phyloP scores from a whole-genome alignment of 2,888 invertebrate species.

The Drosophila helvetica region DNA sequence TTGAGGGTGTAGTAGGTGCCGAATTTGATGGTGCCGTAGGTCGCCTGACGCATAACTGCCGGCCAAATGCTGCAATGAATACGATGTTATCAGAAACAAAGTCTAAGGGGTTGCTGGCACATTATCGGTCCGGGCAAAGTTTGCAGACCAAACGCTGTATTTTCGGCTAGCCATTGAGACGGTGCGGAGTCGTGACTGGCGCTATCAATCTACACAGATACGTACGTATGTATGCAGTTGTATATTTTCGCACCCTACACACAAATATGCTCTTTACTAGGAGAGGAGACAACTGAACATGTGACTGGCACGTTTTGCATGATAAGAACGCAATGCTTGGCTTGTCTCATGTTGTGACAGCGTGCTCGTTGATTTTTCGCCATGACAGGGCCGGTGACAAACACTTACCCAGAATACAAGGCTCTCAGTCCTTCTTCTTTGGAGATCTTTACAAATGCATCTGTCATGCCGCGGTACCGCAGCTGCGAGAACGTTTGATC shows the following conservation, averaged over 20 bases:
- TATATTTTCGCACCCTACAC: background rate
- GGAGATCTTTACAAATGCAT: slow-evolving; percentile 94
- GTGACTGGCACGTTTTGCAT: slow-evolving; percentile 44
- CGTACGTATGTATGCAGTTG: background rate
- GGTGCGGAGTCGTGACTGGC: background rate
- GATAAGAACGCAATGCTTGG: slow-evolving; percentile 19
- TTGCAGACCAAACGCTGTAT: slow-evolving; percentile 39
- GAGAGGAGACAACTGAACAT: slow-evolving; percentile 23
- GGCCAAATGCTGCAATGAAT: slow-evolving; percentile 90
- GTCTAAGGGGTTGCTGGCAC: slow-evolving; percentile 57
- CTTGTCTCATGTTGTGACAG: slow-evolving; percentile 29
- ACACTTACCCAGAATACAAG: slow-evolving; percentile 91
- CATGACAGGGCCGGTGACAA: too few relatives aligned
- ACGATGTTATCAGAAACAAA: slow-evolving; percentile 47
- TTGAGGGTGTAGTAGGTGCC: slow-evolving; percentile 97
- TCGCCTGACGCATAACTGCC: slow-evolving; percentile 95
- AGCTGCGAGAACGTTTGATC: slow-evolving; percentile 90
- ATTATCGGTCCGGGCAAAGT: slow-evolving; percentile 57
- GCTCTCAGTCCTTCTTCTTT: slow-evolving; percentile 94
- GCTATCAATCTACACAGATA: background rate
- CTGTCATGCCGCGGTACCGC: slow-evolving; percentile 95
- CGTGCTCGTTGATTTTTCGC: slow-evolving; percentile 42
- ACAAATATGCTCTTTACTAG: slow-evolving; percentile 19
- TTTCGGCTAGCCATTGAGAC: slow-evolving; percentile 6
- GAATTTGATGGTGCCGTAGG: slow-evolving; percentile 98